phyloP scores from a whole-genome alignment of 2,888 invertebrate genomes.

The Cistogaster globosa region DNA sequence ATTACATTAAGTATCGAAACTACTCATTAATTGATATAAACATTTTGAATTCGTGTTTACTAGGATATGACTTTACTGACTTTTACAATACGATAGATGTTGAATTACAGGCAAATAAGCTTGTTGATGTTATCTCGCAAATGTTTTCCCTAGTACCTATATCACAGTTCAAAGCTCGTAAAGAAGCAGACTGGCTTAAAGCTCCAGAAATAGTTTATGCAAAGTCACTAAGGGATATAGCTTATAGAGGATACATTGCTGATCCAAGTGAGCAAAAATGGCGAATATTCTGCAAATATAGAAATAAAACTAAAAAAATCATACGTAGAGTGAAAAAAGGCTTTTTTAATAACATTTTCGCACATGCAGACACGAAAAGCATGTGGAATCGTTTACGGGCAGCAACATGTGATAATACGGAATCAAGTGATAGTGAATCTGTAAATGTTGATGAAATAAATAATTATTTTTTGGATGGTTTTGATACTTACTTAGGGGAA shows the following conservation, averaged over 20 bases:
- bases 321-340: slow-evolving; percentile 14
- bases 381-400: slow-evolving; percentile 4
- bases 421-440: not conserved
- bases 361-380: not conserved
- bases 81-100: not conserved
- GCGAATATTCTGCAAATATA: slow-evolving; percentile 18
- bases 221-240: not conserved
- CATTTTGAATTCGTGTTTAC: not conserved
- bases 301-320: slow-evolving; percentile 6
- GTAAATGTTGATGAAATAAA: slow-evolving; percentile 12
- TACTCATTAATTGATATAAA: not conserved
- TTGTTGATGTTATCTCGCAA: not conserved
- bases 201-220: not conserved
- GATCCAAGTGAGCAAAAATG: not conserved
- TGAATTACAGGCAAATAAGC: no score
- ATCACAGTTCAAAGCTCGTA: not conserved
- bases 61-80: slow-evolving; percentile 1
- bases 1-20: not conserved
- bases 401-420: not conserved
- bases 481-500: not conserved
- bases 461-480: slow-evolving; percentile 13
- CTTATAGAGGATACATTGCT: not conserved
- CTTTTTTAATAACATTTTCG: not conserved
- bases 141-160: slow-evolving; percentile 11
- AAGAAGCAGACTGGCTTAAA: not conserved